Base-by-base conservation (phyloP, 1,140 invertebrate species). In the Trichonephila clavata region DNA sequence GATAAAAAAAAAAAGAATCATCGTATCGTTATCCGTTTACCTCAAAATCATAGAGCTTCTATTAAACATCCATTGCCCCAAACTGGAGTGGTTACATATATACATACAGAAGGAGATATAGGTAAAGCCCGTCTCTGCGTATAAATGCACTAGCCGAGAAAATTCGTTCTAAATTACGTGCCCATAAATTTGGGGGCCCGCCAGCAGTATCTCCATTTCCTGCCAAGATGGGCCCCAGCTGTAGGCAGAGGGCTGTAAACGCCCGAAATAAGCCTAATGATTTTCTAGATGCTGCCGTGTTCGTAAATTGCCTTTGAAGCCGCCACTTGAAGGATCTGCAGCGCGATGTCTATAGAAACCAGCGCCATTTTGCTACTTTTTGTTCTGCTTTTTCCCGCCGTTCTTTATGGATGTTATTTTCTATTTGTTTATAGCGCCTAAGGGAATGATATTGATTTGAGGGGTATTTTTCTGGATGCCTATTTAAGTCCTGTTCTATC, bases 181-280 rank as follows among this genome's bases (percentile, higher is more conserved):
- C 50, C 32, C 43, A 93, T 93, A 93, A 93, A 93, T 93, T 93
- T 88, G 43, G 77, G 59, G 77, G 43, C 86, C 84, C 57, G 59
- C 57, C 24, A 88, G 71, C 86, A 65, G 91, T 65, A 65, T 61
- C 68, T 80, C 71, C 61, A 93, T 88, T 89, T 88, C 77, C 86
- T 88, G 68, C 77, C 68, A 87, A 60, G 83, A 88, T 21, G 86
- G 92, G 77, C 92, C 92, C 86, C 92, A 93, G 92, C 92, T 93
- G 92, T 65, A 63, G 27, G 63, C 32, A 21, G 50, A 65, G 50
- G 77, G 86, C 92, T 81, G 86, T 93, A 87, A 93, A 93, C 92
- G 86, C 86, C 68, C n/a, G 92, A 93, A 93, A 93, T 93, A 89
- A 93, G 86, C 92, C 86, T 93, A 93, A 93, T 93, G 86, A 93